A percentile compares a stretch with the other conserved stretches of the same genome.
These are phyloP conservation scores for Columba janthina DNA, from an alignment of 2,113 vertebrate genomes.

Conservation along the genomic window DNA sequence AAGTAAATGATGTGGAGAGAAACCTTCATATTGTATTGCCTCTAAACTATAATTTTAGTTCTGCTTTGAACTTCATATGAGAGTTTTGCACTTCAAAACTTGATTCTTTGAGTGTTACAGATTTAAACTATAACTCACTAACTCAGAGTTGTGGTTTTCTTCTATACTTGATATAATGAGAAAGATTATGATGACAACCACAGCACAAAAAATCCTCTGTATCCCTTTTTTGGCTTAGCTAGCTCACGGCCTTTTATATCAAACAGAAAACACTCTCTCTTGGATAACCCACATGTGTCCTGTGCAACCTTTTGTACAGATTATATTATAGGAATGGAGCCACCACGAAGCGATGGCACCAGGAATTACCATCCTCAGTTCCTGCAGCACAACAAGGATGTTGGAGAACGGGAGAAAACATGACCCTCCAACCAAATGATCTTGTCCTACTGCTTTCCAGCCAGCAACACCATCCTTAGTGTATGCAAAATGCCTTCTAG, in stretches of 20 bases:
- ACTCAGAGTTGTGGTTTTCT: not conserved
- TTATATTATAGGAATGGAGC: not conserved
- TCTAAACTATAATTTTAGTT: not conserved
- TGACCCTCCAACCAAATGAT: not conserved
- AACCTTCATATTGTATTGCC: not conserved
- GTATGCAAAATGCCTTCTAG: not conserved
- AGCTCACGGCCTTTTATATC: not conserved
- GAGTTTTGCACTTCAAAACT: not conserved
- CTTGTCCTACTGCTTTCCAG: not conserved
- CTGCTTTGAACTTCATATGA: not conserved
- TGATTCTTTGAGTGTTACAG: not conserved
- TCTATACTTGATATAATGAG: not conserved
- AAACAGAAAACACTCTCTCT: not conserved
- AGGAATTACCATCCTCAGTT: not conserved
- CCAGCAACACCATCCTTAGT: not conserved
- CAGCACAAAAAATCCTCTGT: not conserved
- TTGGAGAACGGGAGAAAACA: not conserved
- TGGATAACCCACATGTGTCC: not conserved
- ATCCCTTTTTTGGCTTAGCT: not conserved
- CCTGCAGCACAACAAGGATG: fast-evolving
- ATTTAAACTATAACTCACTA: not conserved
- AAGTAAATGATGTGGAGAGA: not conserved
- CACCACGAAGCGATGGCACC: no score
- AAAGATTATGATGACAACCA: not conserved
- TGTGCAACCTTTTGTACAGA: not conserved